These are phyloP conservation scores for Ischnus inquisitorius DNA, from an alignment of 2,888 invertebrate genomes.

Conservation along the genomic window DNA sequence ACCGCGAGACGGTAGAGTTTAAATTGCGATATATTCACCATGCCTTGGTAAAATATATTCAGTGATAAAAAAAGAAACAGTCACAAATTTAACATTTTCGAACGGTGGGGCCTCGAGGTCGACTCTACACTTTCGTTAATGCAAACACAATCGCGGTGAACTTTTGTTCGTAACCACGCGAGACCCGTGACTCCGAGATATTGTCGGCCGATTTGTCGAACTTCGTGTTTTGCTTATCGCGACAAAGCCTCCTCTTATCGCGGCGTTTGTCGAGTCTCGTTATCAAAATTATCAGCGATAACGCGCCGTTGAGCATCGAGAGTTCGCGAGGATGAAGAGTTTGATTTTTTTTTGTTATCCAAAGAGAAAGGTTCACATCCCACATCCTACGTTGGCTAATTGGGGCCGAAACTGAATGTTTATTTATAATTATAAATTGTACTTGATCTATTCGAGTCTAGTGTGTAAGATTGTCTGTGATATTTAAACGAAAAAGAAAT, in stretches of 20 bases:
- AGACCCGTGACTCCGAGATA: background rate
- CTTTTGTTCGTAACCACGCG: background rate
- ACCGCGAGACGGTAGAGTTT: slow-evolving; percentile 39
- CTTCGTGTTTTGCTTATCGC: slow-evolving; percentile 42
- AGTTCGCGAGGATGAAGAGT: slow-evolving; percentile 12
- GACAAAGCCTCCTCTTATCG: slow-evolving; percentile 32
- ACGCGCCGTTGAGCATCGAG: background rate
- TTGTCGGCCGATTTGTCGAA: background rate
- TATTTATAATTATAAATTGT: slow-evolving; percentile 30
- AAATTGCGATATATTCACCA: slow-evolving; percentile 14
- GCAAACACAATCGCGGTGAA: background rate
- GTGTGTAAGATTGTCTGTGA: slow-evolving; percentile 68
- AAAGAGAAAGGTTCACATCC: slow-evolving; percentile 46
- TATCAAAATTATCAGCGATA: slow-evolving; percentile 41
- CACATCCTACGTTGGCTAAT: slow-evolving; percentile 9
- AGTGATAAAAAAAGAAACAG: background rate
- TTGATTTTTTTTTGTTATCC: slow-evolving; percentile 40
- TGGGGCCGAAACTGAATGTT: slow-evolving; percentile 11
- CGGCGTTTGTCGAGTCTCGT: slow-evolving; percentile 25
- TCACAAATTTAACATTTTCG: background rate
- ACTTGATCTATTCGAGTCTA: slow-evolving; percentile 40
- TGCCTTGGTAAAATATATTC: background rate
- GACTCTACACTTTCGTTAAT: background rate
- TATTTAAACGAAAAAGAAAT: slow-evolving; percentile 51
- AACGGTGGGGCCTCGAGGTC: background rate